Percentiles rank a stretch among this genome's conserved stretches.
Conservation (phyloP, 2,797 vertebrate genomes). For the Parauchenoglanis punctatus region DNA sequence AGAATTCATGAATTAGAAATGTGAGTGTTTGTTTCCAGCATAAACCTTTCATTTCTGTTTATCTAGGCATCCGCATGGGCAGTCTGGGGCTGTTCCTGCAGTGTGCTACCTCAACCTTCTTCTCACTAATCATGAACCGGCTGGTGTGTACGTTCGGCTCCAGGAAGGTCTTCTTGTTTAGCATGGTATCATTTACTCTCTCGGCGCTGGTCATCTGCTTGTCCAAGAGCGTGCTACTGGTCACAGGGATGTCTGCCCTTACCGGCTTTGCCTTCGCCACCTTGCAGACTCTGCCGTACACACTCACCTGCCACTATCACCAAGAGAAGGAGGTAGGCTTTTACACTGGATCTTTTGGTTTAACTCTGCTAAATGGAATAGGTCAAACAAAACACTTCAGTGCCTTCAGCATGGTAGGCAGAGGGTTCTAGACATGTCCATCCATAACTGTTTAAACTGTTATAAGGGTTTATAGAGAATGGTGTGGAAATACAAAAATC, state of each 20-base stretch:
- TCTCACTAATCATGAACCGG: constrained; percentile 78
- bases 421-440: background rate
- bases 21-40: background rate
- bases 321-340: constrained; percentile 76
- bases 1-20: too few relatives aligned
- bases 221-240: constrained; percentile 75
- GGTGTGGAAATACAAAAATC: background rate
- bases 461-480: background rate
- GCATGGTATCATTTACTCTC: constrained; percentile 79
- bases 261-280: constrained; percentile 81
- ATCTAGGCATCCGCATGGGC: constrained; percentile 81
- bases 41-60: background rate
- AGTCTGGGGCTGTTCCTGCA: constrained; percentile 82
- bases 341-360: background rate
- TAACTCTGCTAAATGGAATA: background rate
- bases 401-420: background rate
- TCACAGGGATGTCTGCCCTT: constrained; percentile 78
- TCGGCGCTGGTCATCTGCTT: constrained; percentile 79
- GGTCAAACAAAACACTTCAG: background rate
- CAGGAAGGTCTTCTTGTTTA: constrained; percentile 76
- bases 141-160: constrained; percentile 75
- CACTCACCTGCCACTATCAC: constrained; percentile 81
- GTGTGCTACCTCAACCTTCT: constrained; percentile 81
- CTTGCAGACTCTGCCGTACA: constrained; percentile 82
- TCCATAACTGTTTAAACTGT: background rate